A percentile compares a stretch with the other conserved stretches of the same genome.
phyloP scores from a whole-genome alignment of 2,888 invertebrate genomes.

The Acleris laterana region DNA sequence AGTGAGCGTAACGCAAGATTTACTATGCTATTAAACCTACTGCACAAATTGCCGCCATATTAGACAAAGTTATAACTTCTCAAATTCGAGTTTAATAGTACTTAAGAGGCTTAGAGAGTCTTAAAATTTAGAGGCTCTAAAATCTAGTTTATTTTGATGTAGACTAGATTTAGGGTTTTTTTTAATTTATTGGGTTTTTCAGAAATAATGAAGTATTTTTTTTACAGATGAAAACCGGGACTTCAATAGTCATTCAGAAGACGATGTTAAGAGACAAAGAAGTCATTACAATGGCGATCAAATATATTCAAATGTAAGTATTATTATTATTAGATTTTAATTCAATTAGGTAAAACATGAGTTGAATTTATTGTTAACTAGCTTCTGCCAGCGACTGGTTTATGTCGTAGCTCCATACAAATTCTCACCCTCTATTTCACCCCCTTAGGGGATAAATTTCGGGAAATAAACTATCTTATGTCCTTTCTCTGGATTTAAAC shows the following conservation, averaged over 20 bases:
- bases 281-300: constrained; percentile 95
- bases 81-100: constrained; percentile 42
- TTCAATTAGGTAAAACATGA: too few relatives aligned
- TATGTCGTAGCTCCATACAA: too few relatives aligned
- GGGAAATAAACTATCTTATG: too few relatives aligned
- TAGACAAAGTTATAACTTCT: constrained; percentile 62
- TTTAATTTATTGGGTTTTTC: too few relatives aligned
- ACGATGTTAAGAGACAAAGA: constrained; percentile 94
- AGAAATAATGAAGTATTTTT: constrained; percentile 36
- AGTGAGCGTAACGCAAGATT: constrained; percentile 72
- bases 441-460: too few relatives aligned
- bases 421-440: too few relatives aligned
- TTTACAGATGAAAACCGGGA: constrained; percentile 93
- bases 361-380: too few relatives aligned
- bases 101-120: not conserved
- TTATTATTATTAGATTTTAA: too few relatives aligned
- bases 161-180: too few relatives aligned
- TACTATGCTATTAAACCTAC: constrained; percentile 75
- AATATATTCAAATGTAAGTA: constrained; percentile 94
- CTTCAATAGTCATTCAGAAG: constrained; percentile 93
- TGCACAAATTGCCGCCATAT: constrained; percentile 68
- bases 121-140: constrained; percentile 22
- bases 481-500: too few relatives aligned
- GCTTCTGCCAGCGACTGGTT: too few relatives aligned
- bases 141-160: not conserved